Conservation (phyloP, 1,140 invertebrate species). For the Drosophila repleta region DNA sequence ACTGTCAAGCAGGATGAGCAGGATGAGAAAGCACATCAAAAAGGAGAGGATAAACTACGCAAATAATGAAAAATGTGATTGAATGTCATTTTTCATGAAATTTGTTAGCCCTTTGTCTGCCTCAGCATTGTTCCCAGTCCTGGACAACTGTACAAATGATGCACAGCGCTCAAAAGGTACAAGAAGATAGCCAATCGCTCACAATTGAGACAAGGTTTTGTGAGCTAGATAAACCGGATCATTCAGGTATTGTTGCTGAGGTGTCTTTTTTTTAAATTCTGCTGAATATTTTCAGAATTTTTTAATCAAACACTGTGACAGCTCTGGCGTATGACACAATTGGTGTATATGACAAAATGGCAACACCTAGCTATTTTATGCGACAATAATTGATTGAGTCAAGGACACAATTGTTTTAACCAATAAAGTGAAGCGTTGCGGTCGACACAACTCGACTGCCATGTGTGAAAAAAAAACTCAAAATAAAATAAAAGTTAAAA, state of each 20-base stretch:
- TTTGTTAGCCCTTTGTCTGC: constrained; percentile 31
- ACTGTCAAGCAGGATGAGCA: constrained; percentile 53
- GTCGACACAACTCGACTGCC: neutral
- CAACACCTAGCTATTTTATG: constrained; percentile 18
- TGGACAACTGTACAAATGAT: constrained; percentile 22
- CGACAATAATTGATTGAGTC: constrained; percentile 39
- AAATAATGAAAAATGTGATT: constrained; percentile 68
- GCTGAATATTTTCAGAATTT: too few relatives aligned
- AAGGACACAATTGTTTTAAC: constrained; percentile 24
- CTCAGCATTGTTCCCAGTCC: constrained; percentile 4
- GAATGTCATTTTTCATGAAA: constrained; percentile 67
- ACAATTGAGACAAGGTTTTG: neutral
- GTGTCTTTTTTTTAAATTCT: too few relatives aligned
- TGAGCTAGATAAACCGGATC: too few relatives aligned
- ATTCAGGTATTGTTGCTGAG: too few relatives aligned
- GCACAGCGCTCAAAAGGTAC: neutral
- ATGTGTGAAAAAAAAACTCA: neutral
- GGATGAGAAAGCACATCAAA: neutral
- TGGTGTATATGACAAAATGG: neutral
- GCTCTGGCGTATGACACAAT: neutral
- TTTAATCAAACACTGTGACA: neutral
- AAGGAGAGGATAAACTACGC: constrained; percentile 38
- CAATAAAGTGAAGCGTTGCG: constrained; percentile 31
- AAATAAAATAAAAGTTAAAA: constrained; percentile 13
- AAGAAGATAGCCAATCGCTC: neutral